Base-by-base conservation (phyloP, 2,797 vertebrate species). In the Cryptoprocta ferox region DNA sequence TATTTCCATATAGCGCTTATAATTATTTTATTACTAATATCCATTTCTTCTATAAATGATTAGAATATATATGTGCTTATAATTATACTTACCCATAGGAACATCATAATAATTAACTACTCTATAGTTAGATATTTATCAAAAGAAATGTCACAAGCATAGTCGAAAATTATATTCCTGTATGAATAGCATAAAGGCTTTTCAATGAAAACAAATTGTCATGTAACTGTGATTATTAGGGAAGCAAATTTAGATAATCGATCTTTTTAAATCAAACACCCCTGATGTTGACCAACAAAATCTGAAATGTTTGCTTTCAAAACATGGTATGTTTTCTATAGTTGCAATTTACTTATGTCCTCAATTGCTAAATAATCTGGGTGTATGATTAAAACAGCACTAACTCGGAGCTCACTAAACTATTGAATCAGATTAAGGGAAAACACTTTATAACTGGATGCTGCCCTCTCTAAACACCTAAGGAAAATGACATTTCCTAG, bases 21-120 rank as follows among this genome's bases (percentile, higher is more conserved):
- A 95, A 82, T 86, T 82, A 84, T 92, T 96, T 91, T 88, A 86
- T 92, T 92, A 37, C 5, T 85, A 73, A 94, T 73, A 75, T 85
- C 28, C 0, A 92, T 87, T 91, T 89, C 3, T 13, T 95, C 37
- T 83, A 39, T 48, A 66, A 63, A 61, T 95, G 6, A 93, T 86
- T 94, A 88, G 26, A 87, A 75, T 50, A 92, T 28, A 5, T 26
- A 21, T 70, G 14, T 81, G 5, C 28, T 59, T 65, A 56, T 15
- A 50, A 89, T 73, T 85, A 80, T 70, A 45, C 65, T 95, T 78
- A 83, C 35, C 61, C 13, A 68, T 28, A 42, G 3, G 6, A 9
- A 86, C 3, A 89, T 81, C 6, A 37, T 63, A 87, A 82, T 90
- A 91, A 71, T 84, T 78, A 81, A n/a, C 4, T 63, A 2, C 11